These are phyloP conservation scores for Halichoerus grypus DNA, from an alignment of 2,113 vertebrate species.

Conservation along the genomic window DNA sequence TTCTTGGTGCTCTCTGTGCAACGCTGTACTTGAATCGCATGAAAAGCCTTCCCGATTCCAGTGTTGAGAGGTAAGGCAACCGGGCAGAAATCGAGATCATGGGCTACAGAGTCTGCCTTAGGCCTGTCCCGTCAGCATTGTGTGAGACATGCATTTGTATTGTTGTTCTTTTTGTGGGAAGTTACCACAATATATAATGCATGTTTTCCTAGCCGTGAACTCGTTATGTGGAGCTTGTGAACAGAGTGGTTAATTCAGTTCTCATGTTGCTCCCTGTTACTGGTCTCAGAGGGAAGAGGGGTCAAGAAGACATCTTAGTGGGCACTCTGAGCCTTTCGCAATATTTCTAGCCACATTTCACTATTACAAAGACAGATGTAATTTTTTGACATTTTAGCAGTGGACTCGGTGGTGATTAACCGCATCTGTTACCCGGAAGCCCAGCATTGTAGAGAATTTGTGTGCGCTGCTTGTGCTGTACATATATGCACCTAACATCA, in stretches of 20 bases:
- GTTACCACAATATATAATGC: not conserved
- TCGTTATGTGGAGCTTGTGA: not conserved
- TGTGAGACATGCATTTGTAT: not conserved
- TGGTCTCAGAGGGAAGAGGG: not conserved
- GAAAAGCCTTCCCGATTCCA: not conserved
- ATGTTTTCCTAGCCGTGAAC: not conserved
- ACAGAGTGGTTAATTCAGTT: not conserved
- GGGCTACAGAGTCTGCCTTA: not conserved
- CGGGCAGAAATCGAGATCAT: not conserved
- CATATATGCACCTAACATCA: not conserved
- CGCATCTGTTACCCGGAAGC: not conserved
- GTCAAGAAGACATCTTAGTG: not conserved
- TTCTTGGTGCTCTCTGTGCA: not conserved
- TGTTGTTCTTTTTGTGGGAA: not conserved
- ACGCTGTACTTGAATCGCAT: not conserved
- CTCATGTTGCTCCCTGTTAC: not conserved
- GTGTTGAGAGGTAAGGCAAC: not conserved
- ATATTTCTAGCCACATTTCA: not conserved
- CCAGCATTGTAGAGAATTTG: not conserved
- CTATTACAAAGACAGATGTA: not conserved
- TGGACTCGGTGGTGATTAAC: not conserved
- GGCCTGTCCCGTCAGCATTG: fast-evolving
- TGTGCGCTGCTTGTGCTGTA: not conserved
- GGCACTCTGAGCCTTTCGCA: not conserved
- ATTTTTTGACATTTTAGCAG: not conserved